phyloP scores from a whole-genome alignment of 2,888 invertebrate species.

The Aporophyla nigra region DNA sequence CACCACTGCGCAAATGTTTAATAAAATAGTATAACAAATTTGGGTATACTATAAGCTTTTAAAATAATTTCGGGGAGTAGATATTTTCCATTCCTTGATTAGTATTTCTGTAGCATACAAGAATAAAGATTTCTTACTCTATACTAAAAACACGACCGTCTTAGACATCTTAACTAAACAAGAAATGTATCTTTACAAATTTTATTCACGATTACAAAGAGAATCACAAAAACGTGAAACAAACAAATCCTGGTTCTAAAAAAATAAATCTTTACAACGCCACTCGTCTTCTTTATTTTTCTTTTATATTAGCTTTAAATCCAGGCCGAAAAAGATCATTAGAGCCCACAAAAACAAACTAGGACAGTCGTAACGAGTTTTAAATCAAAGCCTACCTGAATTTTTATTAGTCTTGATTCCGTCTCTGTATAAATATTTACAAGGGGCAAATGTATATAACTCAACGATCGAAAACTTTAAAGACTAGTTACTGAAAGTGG shows the following conservation, averaged over 20 bases:
- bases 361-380: slow-evolving; percentile 42
- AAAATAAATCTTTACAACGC: slow-evolving; percentile 20
- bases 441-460: slow-evolving; percentile 24
- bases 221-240: slow-evolving; percentile 7
- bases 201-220: slow-evolving; percentile 32
- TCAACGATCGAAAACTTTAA: slow-evolving; percentile 38
- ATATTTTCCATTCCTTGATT: neutral
- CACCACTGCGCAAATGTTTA: no score
- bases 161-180: slow-evolving; percentile 6
- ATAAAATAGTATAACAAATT: neutral
- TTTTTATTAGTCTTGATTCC: slow-evolving; percentile 47
- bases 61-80: neutral
- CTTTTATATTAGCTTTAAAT: slow-evolving; percentile 47
- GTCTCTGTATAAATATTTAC: slow-evolving; percentile 38
- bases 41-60: neutral
- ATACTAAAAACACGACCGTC: neutral
- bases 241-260: slow-evolving; percentile 6
- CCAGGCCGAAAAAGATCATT: slow-evolving; percentile 44
- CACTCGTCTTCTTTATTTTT: slow-evolving; percentile 21
- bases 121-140: neutral
- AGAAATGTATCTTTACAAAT: slow-evolving; percentile 11
- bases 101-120: neutral
- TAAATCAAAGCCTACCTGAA: slow-evolving; percentile 51
- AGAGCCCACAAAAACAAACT: slow-evolving; percentile 42
- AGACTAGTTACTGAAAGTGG: slow-evolving; percentile 22